Evolutionary conservation across 2,888 invertebrate genomes (phyloP), one percentile per base, ranked within the genome.

Genomic region (Idaea dimidiata): DNA sequence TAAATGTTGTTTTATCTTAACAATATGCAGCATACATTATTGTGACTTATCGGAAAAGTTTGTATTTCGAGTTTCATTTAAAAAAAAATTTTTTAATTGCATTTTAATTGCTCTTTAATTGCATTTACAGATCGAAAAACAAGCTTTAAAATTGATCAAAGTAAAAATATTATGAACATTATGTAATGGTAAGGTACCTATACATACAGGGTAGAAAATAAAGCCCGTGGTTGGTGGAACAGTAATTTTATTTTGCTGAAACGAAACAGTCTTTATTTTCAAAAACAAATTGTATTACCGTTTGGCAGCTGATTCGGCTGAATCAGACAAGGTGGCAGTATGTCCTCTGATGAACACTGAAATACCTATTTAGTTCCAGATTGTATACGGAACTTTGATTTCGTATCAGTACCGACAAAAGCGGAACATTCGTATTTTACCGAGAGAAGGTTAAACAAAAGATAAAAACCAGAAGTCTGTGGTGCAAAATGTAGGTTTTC

Each of bases 401-500:
- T 43, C 0, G 14, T 43, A 43, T 10, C 43, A 43, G 43, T 43
- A 8, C 10, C 10, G 10, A 43, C 43, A 0, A 43, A 43, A 43
- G 43, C 10, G 7, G 10, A 43, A 43, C 8, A 5, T 43, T 14
- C 10, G 43, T 43, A 43, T 43, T 43, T 43, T 43, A 43, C 33
- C 10, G 10, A 43, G 3, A 43, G 43, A 1, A 43, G 14, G 43
- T 8, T 7, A 7, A 2, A 2, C 43, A 10, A 43, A 43, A 14
- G 43, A 43, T 43, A 43, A 43, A 43, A 43, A 43, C 43, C 43
- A 43, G 43, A 43, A 43, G 43, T 43, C 43, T 43, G 43, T 43
- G 43, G 8, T 43, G 14, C 43, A 43, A 10, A 43, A 8, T 10
- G 43, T 43, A 43, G 32, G 7, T 43, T 43, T 43, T 14, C 43